Percentiles rank a stretch among this genome's conserved stretches.
These are phyloP conservation scores for Ennomos quercinarius DNA, from an alignment of 2,888 invertebrate species.

Conservation along the genomic window DNA sequence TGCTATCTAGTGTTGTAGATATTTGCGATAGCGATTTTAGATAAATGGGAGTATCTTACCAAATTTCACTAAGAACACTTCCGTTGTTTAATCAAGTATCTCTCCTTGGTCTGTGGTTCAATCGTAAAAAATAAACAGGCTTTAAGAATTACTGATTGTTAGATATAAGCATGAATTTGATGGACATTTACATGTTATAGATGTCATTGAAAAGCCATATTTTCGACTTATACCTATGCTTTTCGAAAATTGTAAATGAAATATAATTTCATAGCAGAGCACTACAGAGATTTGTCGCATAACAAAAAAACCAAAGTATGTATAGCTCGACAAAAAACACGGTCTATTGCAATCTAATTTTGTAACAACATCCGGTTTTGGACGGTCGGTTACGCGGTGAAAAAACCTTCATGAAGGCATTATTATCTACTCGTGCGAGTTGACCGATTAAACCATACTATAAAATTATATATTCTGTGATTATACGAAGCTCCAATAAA, in stretches of 20 bases:
- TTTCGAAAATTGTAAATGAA: not conserved
- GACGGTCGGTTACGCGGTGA: conserved; percentile 48
- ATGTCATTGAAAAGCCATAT: not conserved
- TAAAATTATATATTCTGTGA: not conserved
- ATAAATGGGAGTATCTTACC: too few species aligned
- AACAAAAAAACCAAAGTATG: conserved; percentile 43
- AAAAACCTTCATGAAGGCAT: conserved; percentile 50
- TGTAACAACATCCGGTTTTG: conserved; percentile 64
- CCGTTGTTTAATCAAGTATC: too few species aligned
- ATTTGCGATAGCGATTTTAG: too few species aligned
- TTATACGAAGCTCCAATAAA: not conserved
- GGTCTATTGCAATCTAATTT: conserved; percentile 69
- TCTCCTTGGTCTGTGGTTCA: too few species aligned
- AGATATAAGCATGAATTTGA: too few species aligned
- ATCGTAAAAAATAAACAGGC: too few species aligned
- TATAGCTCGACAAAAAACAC: conserved; percentile 51
- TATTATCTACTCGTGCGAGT: conserved; percentile 49
- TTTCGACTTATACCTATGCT: not conserved
- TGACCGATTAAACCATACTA: conserved; percentile 41
- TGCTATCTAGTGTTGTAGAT: too few species aligned
- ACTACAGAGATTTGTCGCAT: conserved; percentile 27
- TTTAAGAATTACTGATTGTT: too few species aligned
- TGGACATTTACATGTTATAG: too few species aligned
- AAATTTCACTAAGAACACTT: too few species aligned
- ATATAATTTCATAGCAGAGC: conserved; percentile 12